Evolutionary conservation across 2,113 vertebrate species (phyloP).

Genomic region (Stercorarius parasiticus): DNA sequence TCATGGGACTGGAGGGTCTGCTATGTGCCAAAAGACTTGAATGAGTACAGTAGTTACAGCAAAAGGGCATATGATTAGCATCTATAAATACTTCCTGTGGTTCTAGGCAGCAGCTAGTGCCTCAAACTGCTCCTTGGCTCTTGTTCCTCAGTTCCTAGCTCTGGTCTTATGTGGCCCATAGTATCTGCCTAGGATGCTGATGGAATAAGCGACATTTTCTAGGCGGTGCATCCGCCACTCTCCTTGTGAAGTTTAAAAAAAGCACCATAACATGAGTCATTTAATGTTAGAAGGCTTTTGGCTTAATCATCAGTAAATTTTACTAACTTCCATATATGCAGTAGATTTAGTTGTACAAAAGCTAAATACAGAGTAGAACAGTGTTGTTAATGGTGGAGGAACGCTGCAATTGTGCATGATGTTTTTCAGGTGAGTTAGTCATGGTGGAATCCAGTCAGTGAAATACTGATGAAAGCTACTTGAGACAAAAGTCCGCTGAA

Average conservation of each 20-base stretch:
- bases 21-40: accelerated
- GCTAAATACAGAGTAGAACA: not conserved
- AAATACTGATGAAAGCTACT: not conserved
- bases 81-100: not conserved
- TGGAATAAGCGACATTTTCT: not conserved
- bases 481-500: not conserved
- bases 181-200: not conserved
- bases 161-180: not conserved
- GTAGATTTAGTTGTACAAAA: not conserved
- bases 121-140: not conserved
- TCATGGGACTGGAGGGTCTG: not conserved
- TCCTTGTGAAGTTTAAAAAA: not conserved
- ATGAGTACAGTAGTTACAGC: not conserved
- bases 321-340: not conserved
- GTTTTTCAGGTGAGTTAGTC: not conserved
- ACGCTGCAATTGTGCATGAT: not conserved
- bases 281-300: not conserved
- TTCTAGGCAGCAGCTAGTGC: not conserved
- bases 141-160: not conserved
- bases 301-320: not conserved
- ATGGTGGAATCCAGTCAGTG: not conserved
- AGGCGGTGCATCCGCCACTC: not conserved
- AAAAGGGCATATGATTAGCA: not conserved
- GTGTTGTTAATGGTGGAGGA: not conserved
- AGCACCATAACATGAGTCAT: not conserved